These are phyloP conservation scores for Dipodomys stephensi DNA, from an alignment of 2,113 vertebrate genomes.

Conservation along the genomic window DNA sequence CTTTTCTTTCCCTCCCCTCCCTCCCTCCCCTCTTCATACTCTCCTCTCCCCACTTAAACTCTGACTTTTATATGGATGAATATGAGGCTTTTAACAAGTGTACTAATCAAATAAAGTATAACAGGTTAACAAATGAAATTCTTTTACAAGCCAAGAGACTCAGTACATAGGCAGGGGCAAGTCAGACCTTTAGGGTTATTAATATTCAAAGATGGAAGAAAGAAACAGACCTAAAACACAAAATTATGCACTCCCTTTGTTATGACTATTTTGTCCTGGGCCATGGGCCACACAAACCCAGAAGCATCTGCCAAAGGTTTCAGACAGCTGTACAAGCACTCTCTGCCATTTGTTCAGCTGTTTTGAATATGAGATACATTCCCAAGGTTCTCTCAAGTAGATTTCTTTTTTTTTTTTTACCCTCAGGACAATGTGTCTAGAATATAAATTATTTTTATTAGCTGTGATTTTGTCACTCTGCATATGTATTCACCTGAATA, in stretches of 20 bases:
- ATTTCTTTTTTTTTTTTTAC: background rate
- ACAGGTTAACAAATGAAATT: constrained; percentile 43
- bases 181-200: background rate
- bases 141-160: background rate
- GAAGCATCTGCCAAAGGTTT: constrained; percentile 46
- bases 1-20: background rate
- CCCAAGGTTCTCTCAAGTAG: background rate
- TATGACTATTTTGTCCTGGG: background rate
- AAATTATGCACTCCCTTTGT: background rate
- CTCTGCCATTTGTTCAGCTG: constrained; percentile 73
- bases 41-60: background rate
- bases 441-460: constrained; percentile 40
- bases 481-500: constrained; percentile 40
- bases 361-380: constrained; percentile 31
- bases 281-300: constrained; percentile 20
- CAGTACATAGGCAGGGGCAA: background rate
- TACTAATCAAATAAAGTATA: constrained; percentile 17
- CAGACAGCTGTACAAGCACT: constrained; percentile 63
- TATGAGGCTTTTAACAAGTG: constrained; percentile 1
- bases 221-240: background rate
- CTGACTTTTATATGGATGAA: background rate
- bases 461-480: constrained; percentile 30
- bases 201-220: constrained; percentile 20
- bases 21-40: background rate
- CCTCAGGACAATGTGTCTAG: background rate